Evolutionary conservation across 1,140 invertebrate genomes (phyloP).

Genomic region (Lepidurus apus): DNA sequence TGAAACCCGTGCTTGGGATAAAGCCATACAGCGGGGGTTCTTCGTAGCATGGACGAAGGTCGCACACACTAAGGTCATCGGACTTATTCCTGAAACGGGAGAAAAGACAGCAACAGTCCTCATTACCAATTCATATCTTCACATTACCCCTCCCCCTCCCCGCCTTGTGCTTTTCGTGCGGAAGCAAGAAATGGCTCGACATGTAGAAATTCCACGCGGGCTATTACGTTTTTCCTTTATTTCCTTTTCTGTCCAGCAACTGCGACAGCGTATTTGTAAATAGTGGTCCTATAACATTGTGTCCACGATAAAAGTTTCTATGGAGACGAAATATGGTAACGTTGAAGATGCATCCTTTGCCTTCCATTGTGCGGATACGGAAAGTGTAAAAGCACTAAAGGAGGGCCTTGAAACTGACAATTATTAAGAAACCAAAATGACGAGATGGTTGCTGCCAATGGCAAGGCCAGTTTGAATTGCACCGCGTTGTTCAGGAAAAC

Average conservation of each 20-base stretch:
- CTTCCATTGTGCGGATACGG: neutral
- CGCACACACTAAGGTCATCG: neutral
- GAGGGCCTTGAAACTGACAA: conserved; percentile 1
- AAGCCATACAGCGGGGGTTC: neutral
- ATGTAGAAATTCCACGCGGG: no score
- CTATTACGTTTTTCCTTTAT: no score
- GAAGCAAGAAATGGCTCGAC: neutral
- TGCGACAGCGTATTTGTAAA: no score
- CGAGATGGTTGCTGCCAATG: conserved; percentile 1
- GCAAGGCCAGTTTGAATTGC: conserved; percentile 21
- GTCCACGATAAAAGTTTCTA: no score
- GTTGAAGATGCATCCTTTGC: no score
- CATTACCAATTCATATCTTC: neutral
- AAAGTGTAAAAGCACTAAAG: neutral
- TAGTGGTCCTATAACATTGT: no score
- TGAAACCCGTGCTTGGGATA: neutral
- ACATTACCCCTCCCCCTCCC: neutral
- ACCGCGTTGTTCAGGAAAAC: neutral
- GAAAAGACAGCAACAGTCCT: neutral
- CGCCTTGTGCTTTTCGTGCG: neutral
- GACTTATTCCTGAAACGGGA: conserved; percentile 3
- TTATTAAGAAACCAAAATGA: neutral
- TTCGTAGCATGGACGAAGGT: neutral
- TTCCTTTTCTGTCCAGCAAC: no score
- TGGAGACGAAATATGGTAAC: no score